A percentile compares a stretch with the other conserved stretches of the same genome.
These are phyloP conservation scores for Tetragonula carbonaria DNA, from an alignment of 2,888 invertebrate species.

Conservation along the genomic window DNA sequence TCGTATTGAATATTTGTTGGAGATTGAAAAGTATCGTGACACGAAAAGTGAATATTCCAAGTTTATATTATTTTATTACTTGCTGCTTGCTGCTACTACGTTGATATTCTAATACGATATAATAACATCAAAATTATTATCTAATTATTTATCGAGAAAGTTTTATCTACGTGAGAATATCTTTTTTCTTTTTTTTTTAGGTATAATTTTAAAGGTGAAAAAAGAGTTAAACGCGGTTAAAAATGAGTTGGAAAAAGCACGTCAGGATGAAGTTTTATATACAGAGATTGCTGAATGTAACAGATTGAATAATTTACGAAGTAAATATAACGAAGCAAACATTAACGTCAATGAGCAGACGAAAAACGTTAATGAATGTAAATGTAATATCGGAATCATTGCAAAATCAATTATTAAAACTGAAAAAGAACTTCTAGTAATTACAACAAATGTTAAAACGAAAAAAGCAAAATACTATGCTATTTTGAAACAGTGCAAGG, in stretches of 20 bases:
- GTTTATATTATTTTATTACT: not conserved
- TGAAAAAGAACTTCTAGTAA: constrained; percentile 90
- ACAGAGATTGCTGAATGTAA: constrained; percentile 90
- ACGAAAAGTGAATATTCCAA: constrained; percentile 88
- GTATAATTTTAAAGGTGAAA: constrained; percentile 95
- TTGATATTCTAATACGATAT: not conserved
- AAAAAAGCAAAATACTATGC: constrained; percentile 94
- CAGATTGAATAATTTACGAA: constrained; percentile 90
- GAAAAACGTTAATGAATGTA: constrained; percentile 89
- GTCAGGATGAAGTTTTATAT: constrained; percentile 88
- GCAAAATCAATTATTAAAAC: constrained; percentile 93
- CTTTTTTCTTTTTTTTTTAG: constrained; percentile 81
- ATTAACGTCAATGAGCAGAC: constrained; percentile 91
- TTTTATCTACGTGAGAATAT: not conserved
- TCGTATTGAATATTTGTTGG: constrained; percentile 94
- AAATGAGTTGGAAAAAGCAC: constrained; percentile 89
- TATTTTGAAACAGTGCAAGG: constrained; percentile 95
- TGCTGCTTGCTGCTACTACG: not conserved
- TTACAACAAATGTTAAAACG: constrained; percentile 93
- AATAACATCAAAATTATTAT: not conserved
- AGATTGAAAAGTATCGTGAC: constrained; percentile 95
- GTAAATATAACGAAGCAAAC: constrained; percentile 89
- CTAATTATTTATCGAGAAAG: not conserved
- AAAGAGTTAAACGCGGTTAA: constrained; percentile 93
- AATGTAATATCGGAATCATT: constrained; percentile 90